Evolutionary conservation across 2,888 invertebrate genomes (phyloP).

Genomic region (Hedya salicella): DNA sequence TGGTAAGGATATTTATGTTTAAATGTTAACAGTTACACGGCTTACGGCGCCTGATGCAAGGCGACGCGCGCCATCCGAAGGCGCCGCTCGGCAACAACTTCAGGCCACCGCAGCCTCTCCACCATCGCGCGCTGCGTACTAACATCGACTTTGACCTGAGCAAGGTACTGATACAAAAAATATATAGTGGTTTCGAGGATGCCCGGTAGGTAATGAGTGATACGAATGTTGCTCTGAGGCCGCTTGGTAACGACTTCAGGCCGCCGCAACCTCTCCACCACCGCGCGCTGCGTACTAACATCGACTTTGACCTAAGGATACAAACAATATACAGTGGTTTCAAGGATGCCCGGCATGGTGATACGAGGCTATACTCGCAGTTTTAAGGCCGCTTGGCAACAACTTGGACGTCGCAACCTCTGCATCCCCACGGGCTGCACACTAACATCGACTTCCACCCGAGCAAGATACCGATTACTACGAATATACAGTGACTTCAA

Average conservation of each 20-base stretch:
- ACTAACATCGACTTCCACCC: no score
- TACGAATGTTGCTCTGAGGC: no score
- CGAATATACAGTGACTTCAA: no score
- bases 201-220: no score
- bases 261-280: conserved; percentile 97
- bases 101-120: conserved; percentile 95
- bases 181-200: no score
- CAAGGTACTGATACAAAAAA: conserved; percentile 86
- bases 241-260: conserved; percentile 97
- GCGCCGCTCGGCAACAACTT: conserved; percentile 97
- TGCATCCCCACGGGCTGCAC: no score
- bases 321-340: no score
- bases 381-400: no score
- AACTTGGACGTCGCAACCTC: no score
- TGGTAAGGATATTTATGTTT: background rate
- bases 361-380: no score
- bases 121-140: conserved; percentile 97
- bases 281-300: conserved; percentile 97
- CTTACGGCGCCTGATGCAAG: conserved; percentile 94
- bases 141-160: conserved; percentile 97
- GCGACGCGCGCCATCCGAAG: conserved; percentile 93
- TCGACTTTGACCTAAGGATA: conserved; percentile 95
- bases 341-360: no score
- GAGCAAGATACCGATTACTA: no score
- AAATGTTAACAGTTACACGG: conserved; percentile 88